phyloP scores from a whole-genome alignment of 2,113 vertebrate species.

The Tursiops truncatus region DNA sequence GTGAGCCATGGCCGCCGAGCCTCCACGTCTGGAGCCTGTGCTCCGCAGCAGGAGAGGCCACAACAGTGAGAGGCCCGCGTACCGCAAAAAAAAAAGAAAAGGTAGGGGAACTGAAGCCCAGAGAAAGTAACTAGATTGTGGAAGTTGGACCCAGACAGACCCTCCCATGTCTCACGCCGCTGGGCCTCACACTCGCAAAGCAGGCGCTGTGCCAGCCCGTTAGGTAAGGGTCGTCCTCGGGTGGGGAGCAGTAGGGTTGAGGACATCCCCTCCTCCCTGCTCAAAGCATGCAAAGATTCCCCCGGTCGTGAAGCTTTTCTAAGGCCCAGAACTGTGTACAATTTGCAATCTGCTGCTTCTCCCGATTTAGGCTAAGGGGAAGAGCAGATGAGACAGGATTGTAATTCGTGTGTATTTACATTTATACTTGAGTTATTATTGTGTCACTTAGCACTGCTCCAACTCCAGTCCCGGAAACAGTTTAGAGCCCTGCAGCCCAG shows the following conservation, averaged over 20 bases:
- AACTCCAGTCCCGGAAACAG: neutral
- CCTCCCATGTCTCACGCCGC: neutral
- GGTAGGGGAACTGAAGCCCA: neutral
- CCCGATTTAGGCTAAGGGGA: neutral
- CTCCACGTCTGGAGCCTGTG: too few species aligned
- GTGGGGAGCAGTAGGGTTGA: neutral
- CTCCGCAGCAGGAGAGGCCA: too few species aligned
- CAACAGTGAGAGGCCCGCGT: too few species aligned
- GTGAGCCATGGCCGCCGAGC: too few species aligned
- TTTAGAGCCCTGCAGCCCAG: neutral
- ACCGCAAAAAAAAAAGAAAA: neutral
- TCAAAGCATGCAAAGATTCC: neutral
- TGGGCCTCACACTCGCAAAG: accelerated
- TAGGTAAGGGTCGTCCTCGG: accelerated
- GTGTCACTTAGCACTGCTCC: neutral
- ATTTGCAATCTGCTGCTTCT: neutral
- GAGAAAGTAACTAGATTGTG: neutral
- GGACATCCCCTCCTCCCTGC: neutral
- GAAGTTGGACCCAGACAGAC: neutral
- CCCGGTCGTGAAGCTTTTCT: neutral
- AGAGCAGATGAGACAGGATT: neutral
- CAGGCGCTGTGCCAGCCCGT: too few species aligned
- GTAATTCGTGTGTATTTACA: neutral
- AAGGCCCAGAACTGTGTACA: neutral
- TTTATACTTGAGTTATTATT: neutral